Evolutionary conservation across 2,113 vertebrate species (phyloP).

Genomic region (Penelope pileata): DNA sequence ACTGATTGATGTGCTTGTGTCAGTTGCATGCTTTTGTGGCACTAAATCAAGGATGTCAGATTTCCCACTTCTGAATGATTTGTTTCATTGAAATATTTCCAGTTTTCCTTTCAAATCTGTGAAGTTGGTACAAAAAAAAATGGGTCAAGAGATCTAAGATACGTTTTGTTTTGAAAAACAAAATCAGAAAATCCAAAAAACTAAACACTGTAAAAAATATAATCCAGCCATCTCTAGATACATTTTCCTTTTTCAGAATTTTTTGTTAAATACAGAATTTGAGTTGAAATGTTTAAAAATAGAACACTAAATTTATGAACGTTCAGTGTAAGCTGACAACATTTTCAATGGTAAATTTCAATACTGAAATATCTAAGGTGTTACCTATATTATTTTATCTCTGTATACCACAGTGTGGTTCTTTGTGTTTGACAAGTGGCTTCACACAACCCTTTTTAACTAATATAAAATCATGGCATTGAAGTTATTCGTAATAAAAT

Average conservation of each 20-base stretch:
- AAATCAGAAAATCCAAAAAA: neutral
- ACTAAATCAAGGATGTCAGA: neutral
- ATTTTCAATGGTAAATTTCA: neutral
- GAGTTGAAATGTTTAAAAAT: neutral
- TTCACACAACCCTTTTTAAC: neutral
- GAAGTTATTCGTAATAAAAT: neutral
- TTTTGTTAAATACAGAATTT: neutral
- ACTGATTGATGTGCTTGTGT: neutral
- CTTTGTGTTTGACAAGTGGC: neutral
- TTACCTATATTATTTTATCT: neutral
- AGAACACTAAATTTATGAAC: neutral
- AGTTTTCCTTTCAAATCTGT: neutral
- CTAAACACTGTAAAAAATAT: neutral
- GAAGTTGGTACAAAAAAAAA: neutral
- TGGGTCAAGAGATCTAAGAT: neutral
- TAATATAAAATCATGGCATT: neutral
- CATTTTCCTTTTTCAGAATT: neutral
- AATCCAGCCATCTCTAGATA: neutral
- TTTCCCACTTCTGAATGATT: neutral
- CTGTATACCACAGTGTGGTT: neutral
- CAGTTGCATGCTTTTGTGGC: neutral
- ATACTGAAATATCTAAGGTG: neutral
- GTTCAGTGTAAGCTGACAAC: neutral
- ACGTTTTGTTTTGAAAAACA: neutral
- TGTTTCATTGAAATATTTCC: neutral